Evolutionary conservation across 2,797 vertebrate genomes (phyloP).

Genomic region (Lutjanus argentimaculatus): DNA sequence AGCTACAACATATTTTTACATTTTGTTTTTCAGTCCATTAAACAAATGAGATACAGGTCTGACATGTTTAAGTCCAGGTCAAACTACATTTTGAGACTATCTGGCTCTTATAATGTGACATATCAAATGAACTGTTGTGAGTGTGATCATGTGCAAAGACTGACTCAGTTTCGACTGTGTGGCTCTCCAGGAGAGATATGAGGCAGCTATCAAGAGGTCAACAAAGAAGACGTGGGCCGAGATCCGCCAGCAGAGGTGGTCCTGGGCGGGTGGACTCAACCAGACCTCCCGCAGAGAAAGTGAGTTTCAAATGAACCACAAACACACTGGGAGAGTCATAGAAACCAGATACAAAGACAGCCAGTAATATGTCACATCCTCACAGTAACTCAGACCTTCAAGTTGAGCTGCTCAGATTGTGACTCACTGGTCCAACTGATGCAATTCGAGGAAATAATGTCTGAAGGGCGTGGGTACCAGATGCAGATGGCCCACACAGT

Average conservation of each 20-base stretch:
- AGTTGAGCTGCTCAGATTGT: conserved; percentile 39
- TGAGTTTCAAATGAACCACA: conserved; percentile 70
- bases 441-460: conserved; percentile 61
- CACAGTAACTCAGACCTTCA: not conserved
- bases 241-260: conserved; percentile 98
- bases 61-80: too few species aligned
- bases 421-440: conserved; percentile 64
- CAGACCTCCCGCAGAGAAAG: conserved; percentile 91
- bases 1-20: too few species aligned
- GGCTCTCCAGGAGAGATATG: conserved; percentile 91
- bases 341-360: conserved; percentile 1
- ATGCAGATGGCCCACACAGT: conserved; percentile 23
- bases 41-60: too few species aligned
- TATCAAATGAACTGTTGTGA: not conserved
- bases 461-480: conserved; percentile 44
- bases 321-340: not conserved
- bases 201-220: conserved; percentile 94
- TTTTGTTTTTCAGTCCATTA: too few species aligned
- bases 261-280: conserved; percentile 96
- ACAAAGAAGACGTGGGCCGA: conserved; percentile 98
- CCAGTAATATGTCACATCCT: not conserved
- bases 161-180: not conserved
- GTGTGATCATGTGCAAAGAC: not conserved
- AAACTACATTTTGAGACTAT: too few species aligned
- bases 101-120: not conserved